These are phyloP conservation scores for Cephus rjabovi DNA, from an alignment of 2,888 invertebrate genomes.

Conservation along the genomic window DNA sequence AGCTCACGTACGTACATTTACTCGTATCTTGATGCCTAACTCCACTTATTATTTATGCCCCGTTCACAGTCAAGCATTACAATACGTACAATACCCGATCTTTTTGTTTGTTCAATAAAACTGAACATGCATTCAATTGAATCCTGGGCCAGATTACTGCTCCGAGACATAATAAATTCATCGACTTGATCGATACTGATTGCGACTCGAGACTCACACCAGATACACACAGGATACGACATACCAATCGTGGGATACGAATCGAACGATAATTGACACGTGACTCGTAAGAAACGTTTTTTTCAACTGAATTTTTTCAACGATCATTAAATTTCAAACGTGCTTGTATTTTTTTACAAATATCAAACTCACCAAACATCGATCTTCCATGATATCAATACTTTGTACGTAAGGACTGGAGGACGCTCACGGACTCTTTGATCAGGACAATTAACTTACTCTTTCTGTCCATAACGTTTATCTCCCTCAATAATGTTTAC, in stretches of 20 bases:
- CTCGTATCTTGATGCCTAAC: not conserved
- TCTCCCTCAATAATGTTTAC: not conserved
- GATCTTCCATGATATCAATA: not conserved
- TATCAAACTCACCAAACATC: not conserved
- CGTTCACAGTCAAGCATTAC: not conserved
- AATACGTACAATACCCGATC: not conserved
- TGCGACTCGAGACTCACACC: not conserved
- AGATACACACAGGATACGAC: not conserved
- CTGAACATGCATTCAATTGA: not conserved
- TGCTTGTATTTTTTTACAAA: not conserved
- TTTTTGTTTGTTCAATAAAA: not conserved
- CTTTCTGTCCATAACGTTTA: not conserved
- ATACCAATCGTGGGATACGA: not conserved
- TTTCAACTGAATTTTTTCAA: not conserved
- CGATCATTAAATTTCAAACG: not conserved
- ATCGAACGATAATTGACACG: not conserved
- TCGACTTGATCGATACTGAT: slow-evolving; percentile 6
- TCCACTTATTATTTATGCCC: not conserved
- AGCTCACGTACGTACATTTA: not conserved
- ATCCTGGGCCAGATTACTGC: not conserved
- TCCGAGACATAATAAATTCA: slow-evolving; percentile 6
- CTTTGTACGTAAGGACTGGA: not conserved
- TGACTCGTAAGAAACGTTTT: not conserved
- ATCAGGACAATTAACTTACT: not conserved
- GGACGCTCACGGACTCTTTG: not conserved